phyloP scores from a whole-genome alignment of 2,113 vertebrate species.

The Thunnus thynnus region DNA sequence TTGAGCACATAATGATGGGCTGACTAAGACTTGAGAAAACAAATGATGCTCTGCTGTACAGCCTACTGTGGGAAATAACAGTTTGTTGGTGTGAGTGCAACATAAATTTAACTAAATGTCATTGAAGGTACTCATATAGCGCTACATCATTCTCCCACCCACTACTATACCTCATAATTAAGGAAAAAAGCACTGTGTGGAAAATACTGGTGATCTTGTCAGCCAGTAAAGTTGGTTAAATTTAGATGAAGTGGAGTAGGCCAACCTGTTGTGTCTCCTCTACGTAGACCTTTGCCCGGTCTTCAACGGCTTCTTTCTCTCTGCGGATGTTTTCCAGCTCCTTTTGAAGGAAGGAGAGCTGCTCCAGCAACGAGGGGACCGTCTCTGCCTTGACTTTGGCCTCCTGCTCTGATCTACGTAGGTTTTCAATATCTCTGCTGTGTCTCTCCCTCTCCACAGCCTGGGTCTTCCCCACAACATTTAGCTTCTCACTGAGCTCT shows the following conservation, averaged over 20 bases:
- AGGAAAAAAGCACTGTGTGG: neutral
- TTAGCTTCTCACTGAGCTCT: constrained; percentile 89
- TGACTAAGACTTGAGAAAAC: neutral
- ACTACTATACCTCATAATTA: neutral
- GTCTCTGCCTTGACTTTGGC: constrained; percentile 85
- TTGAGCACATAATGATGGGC: too few relatives aligned
- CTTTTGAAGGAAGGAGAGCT: constrained; percentile 89
- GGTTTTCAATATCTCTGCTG: constrained; percentile 86
- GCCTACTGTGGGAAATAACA: neutral
- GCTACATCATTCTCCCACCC: neutral
- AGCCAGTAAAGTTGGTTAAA: neutral
- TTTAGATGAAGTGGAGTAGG: neutral
- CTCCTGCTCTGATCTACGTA: constrained; percentile 89
- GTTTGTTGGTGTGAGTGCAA: neutral
- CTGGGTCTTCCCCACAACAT: constrained; percentile 81
- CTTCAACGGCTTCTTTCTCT: constrained; percentile 88
- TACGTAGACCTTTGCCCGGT: constrained; percentile 85
- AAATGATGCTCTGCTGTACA: neutral
- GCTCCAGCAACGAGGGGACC: constrained; percentile 90
- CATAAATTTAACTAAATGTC: neutral
- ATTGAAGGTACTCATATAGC: neutral
- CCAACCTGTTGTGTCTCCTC: constrained; percentile 89
- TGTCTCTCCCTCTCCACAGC: constrained; percentile 88
- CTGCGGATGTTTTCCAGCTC: constrained; percentile 88
- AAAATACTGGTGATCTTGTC: neutral